Evolutionary conservation across 2,888 invertebrate genomes (phyloP).

Genomic region (Alloplasta piceator): DNA sequence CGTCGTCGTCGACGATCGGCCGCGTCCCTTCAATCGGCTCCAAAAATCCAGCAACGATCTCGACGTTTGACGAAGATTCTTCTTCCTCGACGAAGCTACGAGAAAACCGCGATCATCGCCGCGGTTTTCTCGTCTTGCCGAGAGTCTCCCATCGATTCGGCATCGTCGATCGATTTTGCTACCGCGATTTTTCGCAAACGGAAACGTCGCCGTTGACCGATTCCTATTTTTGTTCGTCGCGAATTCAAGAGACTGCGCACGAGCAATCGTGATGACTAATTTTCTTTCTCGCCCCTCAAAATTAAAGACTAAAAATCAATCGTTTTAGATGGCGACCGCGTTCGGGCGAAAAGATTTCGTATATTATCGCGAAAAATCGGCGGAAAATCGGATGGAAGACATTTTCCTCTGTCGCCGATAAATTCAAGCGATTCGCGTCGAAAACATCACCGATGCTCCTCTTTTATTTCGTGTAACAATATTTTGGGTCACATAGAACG

Average conservation of each 20-base stretch:
- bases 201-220: conserved; percentile 48
- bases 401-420: conserved; percentile 38
- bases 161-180: conserved; percentile 55
- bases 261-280: conserved; percentile 51
- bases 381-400: conserved; percentile 6
- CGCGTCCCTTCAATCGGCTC: conserved; percentile 66
- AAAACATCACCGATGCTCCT: no score
- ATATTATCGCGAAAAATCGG: no score
- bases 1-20: conserved; percentile 29
- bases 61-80: conserved; percentile 48
- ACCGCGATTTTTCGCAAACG: conserved; percentile 43
- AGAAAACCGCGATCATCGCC: conserved; percentile 47
- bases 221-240: conserved; percentile 57
- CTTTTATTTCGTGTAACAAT: no score
- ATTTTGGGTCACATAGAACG: no score
- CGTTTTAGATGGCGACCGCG: no score
- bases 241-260: conserved; percentile 52
- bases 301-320: no score
- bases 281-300: conserved; percentile 54
- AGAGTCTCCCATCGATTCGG: conserved; percentile 59
- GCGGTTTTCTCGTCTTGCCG: conserved; percentile 58
- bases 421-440: conserved; percentile 12
- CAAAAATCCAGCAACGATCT: conserved; percentile 67
- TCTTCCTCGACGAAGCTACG: background rate
- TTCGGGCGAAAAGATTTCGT: no score